Conservation (phyloP, 92 coral and sea anemone genomes). For the Chrysogorgia sp. region DNA sequence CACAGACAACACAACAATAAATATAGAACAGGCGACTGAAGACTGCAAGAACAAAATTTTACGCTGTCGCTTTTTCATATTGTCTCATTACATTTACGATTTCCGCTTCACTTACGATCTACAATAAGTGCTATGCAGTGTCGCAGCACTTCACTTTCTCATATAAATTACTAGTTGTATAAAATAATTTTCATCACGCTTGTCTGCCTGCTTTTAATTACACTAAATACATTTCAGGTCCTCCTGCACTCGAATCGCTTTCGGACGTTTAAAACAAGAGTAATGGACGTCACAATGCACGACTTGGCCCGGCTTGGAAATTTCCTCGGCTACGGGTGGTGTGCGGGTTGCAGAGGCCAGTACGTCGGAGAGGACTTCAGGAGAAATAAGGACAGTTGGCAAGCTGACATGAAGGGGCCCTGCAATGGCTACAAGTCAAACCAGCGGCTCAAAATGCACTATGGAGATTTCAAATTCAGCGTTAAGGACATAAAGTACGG, state of each 20-base stretch:
- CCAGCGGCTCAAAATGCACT: conserved; percentile 63
- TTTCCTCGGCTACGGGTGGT: conserved; percentile 76
- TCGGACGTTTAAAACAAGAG: conserved; percentile 71
- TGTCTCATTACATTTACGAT: too few relatives aligned
- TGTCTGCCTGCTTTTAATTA: too few relatives aligned
- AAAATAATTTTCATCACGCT: too few relatives aligned
- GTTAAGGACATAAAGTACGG: conserved; percentile 66
- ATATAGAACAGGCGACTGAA: too few relatives aligned
- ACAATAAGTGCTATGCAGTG: too few relatives aligned
- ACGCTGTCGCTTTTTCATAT: too few relatives aligned
- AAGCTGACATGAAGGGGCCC: conserved; percentile 55
- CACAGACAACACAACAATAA: too few relatives aligned
- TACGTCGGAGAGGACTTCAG: conserved; percentile 68
- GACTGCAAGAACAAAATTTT: too few relatives aligned
- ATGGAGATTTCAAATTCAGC: conserved; percentile 61
- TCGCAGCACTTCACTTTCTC: too few relatives aligned
- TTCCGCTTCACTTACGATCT: too few relatives aligned
- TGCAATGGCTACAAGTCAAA: conserved; percentile 68
- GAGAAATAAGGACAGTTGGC: conserved; percentile 76
- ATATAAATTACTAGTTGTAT: too few relatives aligned
- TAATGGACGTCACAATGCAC: conserved; percentile 63
- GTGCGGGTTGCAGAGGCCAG: conserved; percentile 67
- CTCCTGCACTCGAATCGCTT: conserved; percentile 52
- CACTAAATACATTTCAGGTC: conserved; percentile 46
- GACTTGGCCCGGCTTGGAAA: conserved; percentile 59